Base-by-base conservation (phyloP, 2,113 vertebrate genomes). In the Xenus cinereus region DNA sequence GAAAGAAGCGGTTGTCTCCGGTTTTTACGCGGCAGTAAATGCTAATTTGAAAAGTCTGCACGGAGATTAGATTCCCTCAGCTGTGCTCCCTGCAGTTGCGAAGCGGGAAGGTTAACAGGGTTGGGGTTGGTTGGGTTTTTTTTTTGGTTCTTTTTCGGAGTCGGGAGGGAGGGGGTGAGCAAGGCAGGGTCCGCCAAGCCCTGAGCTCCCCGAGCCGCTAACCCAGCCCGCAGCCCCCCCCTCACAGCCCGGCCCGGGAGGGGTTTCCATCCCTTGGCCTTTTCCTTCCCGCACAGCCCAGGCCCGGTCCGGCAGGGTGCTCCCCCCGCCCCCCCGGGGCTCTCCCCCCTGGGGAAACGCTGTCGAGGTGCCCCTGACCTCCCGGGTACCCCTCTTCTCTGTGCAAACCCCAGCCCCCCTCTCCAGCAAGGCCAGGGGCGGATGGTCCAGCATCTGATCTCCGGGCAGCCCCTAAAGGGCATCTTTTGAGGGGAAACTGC, bases 1-100 rank as follows among this genome's bases (percentile, higher is more conserved):
- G 66, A 84, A 87, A 88, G 22, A 81, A 89, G 63, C 10, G 2
- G 27, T n/a, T 90, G 37, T 62, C 62, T 90, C 67, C 37, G 2
- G 6, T 13, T 91, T 93, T 95, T 41, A 60, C 16, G 78, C 37
- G 33, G 68, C 87, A 85, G 78, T 93, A 91, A 96, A 96, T n/a
- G 59, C n/a, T 74, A 74, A 96, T 96, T 91, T 84, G 89, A 91
- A 84, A 85, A 90, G 76, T 12, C 75, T 77, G 60, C 27, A 1
- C 6, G 82, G 78, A 41, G 71, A 32, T 43, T 8, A 69, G 15
- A 23, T 59, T 89, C 45, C 32, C 41, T 5, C 48, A 32, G 79
- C 24, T 93, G 90, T 64, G 43, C 26, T 82, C 46, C 50, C 50
- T 11, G 6, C 48, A 11, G 18, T 33, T 30, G 10, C 6, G 7